Percentiles rank a stretch among this genome's conserved stretches.
These are phyloP conservation scores for Aleiodes testaceus DNA, from an alignment of 2,888 invertebrate species.

Conservation along the genomic window DNA sequence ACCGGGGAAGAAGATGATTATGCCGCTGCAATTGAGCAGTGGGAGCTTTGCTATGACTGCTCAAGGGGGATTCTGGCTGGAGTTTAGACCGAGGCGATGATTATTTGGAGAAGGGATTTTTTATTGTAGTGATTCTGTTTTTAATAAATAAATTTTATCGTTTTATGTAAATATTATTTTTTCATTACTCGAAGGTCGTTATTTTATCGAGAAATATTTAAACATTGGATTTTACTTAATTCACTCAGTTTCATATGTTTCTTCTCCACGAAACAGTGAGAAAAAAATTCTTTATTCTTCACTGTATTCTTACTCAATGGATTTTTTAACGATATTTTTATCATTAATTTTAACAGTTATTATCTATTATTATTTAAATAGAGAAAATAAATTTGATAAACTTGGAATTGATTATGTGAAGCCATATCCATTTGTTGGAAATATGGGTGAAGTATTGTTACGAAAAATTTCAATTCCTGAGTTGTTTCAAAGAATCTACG, in stretches of 20 bases:
- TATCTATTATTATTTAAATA: background rate
- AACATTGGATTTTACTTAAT: too few relatives aligned
- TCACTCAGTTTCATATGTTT: too few relatives aligned
- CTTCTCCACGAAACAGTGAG: background rate
- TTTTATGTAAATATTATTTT: too few relatives aligned
- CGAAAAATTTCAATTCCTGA: background rate
- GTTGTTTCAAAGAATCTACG: slow-evolving; percentile 26
- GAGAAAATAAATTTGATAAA: slow-evolving; percentile 43
- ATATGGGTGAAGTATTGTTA: slow-evolving; percentile 42
- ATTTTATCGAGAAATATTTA: too few relatives aligned
- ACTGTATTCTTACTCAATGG: slow-evolving; percentile 5
- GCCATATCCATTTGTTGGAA: slow-evolving; percentile 54
- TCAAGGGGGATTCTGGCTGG: slow-evolving; percentile 55
- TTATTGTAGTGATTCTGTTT: too few relatives aligned
- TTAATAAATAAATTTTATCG: too few relatives aligned
- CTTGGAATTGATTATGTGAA: slow-evolving; percentile 47
- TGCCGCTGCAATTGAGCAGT: slow-evolving; percentile 51
- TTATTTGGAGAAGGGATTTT: too few relatives aligned
- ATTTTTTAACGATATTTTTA: slow-evolving; percentile 7
- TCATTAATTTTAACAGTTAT: background rate
- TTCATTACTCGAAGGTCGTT: background rate
- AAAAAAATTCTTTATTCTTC: background rate
- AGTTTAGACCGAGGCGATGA: slow-evolving; percentile 30
- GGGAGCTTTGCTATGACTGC: slow-evolving; percentile 42
- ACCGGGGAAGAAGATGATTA: slow-evolving; percentile 51